phyloP scores from a whole-genome alignment of 2,888 invertebrate species.

The Limnephilus auricula region DNA sequence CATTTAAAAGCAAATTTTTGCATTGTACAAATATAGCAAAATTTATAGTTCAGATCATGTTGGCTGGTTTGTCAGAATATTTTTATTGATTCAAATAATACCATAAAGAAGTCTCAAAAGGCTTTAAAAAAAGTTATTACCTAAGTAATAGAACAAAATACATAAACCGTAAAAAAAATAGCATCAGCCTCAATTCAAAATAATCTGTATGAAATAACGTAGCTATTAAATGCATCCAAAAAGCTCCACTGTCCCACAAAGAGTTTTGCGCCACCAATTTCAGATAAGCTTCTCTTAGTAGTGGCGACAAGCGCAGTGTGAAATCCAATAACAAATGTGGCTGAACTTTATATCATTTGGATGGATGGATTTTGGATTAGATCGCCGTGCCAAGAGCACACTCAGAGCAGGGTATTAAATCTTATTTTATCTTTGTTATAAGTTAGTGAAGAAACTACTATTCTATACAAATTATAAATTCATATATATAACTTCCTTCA shows the following conservation, averaged over 20 bases:
- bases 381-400: conserved; percentile 47
- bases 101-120: not conserved
- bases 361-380: conserved; percentile 52
- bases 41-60: too few species aligned
- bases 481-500: too few species aligned
- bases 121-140: too few species aligned
- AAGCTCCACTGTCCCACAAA: not conserved
- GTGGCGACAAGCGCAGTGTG: not conserved
- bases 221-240: not conserved
- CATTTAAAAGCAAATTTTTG: too few species aligned
- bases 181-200: not conserved
- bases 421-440: not conserved
- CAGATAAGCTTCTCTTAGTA: not conserved
- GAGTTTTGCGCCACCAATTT: not conserved
- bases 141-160: not conserved
- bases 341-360: conserved; percentile 20
- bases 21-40: too few species aligned
- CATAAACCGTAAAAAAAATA: too few species aligned
- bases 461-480: too few species aligned
- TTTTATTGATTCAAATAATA: not conserved
- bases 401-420: not conserved
- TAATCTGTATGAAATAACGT: not conserved
- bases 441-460: not conserved
- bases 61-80: not conserved
- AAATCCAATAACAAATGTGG: conserved; percentile 16